Percentiles rank a stretch among this genome's conserved stretches.
Conservation (phyloP, 2,113 vertebrate genomes). For the Hipposideros armiger region DNA sequence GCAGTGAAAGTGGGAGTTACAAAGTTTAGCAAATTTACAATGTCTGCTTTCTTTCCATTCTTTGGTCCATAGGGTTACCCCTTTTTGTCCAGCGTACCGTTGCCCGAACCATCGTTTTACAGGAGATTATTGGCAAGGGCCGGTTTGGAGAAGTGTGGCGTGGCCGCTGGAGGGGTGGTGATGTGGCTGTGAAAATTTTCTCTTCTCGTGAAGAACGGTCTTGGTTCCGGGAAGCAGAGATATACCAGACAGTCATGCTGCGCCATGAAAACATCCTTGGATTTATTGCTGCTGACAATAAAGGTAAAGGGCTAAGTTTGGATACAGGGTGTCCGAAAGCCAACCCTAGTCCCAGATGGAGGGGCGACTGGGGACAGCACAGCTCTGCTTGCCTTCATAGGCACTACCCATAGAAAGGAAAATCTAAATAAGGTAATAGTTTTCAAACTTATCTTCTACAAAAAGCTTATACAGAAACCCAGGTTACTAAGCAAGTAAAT, state of each 20-base stretch:
- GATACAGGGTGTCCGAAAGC: accelerated
- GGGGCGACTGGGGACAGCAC: not conserved
- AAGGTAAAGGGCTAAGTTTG: slow-evolving; percentile 89
- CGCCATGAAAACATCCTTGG: slow-evolving; percentile 98
- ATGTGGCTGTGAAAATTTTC: slow-evolving; percentile 99
- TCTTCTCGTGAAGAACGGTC: slow-evolving; percentile 98
- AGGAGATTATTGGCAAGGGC: slow-evolving; percentile 99
- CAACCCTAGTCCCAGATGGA: not conserved
- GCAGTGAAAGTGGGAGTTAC: not conserved
- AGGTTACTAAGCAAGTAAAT: not conserved
- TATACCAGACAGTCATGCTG: slow-evolving; percentile 99
- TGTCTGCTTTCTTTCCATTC: accelerated
- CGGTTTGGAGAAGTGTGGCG: slow-evolving; percentile 99
- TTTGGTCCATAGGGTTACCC: slow-evolving; percentile 90
- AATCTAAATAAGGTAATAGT: not conserved
- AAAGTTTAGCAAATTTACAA: not conserved
- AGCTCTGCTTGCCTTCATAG: not conserved
- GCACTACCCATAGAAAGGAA: not conserved
- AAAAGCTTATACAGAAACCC: not conserved
- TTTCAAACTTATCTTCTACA: not conserved
- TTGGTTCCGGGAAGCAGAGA: slow-evolving; percentile 98
- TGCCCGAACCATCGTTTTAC: slow-evolving; percentile 97
- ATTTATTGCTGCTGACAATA: slow-evolving; percentile 98
- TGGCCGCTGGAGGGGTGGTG: slow-evolving; percentile 96
- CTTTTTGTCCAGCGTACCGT: slow-evolving; percentile 98